These are phyloP conservation scores for Amblyopsis rosae DNA, from an alignment of 2,113 vertebrate species.

Conservation along the genomic window DNA sequence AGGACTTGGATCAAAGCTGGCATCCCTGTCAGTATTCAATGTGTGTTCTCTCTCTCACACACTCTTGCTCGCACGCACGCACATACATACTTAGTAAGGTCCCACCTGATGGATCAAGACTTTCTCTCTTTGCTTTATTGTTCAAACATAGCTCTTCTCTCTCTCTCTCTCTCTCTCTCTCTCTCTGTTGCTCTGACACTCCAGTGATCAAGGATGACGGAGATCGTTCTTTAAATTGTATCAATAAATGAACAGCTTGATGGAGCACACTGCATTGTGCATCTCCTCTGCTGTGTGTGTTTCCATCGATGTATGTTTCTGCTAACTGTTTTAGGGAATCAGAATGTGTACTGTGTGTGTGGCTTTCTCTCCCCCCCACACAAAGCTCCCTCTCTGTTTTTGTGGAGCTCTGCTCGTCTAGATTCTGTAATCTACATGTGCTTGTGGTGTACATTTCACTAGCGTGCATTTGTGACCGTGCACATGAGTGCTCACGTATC, in stretches of 20 bases:
- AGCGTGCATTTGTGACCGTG: slow-evolving; percentile 12
- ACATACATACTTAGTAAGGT: too few species aligned
- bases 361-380: background rate
- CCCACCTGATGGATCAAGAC: too few species aligned
- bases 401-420: background rate
- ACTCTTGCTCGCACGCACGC: too few species aligned
- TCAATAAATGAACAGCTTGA: slow-evolving; percentile 54
- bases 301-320: background rate
- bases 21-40: too few species aligned
- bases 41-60: too few species aligned
- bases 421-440: background rate
- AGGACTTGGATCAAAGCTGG: too few species aligned
- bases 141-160: too few species aligned
- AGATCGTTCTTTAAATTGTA: background rate
- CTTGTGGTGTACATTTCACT: slow-evolving; percentile 1
- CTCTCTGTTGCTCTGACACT: too few species aligned
- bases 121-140: too few species aligned
- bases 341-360: background rate
- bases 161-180: too few species aligned
- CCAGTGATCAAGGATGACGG: too few species aligned
- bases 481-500: slow-evolving; percentile 15
- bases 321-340: background rate
- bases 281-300: background rate
- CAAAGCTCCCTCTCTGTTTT: slow-evolving; percentile 13
- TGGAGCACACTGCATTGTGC: slow-evolving; percentile 15